phyloP scores from a whole-genome alignment of 2,797 vertebrate genomes.

The Sebastes wilsoni region DNA sequence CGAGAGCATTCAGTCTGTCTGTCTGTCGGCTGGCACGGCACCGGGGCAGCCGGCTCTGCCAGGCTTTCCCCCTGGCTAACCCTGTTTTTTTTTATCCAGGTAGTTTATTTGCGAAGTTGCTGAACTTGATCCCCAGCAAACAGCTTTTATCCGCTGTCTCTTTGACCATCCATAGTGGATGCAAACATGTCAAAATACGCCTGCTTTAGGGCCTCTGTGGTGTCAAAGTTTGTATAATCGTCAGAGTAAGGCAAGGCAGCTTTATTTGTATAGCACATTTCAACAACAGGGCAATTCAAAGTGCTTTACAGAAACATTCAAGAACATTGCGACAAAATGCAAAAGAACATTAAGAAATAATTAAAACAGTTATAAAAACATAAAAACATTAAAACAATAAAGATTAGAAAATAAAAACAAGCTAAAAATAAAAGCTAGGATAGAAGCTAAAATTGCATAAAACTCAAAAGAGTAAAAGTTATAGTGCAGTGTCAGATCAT shows the following conservation, averaged over 20 bases:
- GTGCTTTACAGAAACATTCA: too few species aligned
- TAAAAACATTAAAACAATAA: too few species aligned
- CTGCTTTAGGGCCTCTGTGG: not conserved
- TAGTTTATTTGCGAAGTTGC: constrained; percentile 41
- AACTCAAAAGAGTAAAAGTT: too few species aligned
- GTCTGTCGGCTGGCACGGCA: constrained; percentile 48
- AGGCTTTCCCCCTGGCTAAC: not conserved
- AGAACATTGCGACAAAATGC: too few species aligned
- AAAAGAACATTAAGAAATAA: too few species aligned
- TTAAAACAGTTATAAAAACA: too few species aligned
- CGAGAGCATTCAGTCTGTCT: constrained; percentile 29
- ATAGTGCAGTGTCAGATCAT: too few species aligned
- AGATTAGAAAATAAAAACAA: too few species aligned
- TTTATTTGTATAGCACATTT: too few species aligned
- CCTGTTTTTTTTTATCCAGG: not conserved
- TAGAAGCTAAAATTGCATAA: too few species aligned
- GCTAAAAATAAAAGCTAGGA: too few species aligned
- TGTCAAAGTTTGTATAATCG: not conserved
- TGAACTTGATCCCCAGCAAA: constrained; percentile 18
- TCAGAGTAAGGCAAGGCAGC: not conserved
- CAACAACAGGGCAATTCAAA: too few species aligned
- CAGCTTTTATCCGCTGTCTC: not conserved
- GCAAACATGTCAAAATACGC: not conserved
- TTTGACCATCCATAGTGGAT: not conserved
- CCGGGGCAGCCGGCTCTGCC: constrained; percentile 29